Base-by-base conservation (phyloP, 2,888 invertebrate species). In the Dynastes hyllus region DNA sequence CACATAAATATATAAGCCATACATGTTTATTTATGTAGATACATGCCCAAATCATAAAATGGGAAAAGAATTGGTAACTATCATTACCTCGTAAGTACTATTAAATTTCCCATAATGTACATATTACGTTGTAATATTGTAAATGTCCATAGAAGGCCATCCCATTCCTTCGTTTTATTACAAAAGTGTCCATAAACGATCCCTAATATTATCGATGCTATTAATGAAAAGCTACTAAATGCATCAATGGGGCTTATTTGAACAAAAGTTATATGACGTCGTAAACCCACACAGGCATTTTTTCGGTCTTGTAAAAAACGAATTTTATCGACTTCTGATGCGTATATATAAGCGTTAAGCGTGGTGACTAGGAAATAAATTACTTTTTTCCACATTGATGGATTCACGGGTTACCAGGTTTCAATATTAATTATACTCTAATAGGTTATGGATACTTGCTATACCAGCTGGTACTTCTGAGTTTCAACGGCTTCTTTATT, bases 221-320 rank as follows among this genome's bases (percentile, higher is more conserved):
- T 63, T 63, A 63, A 63, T 63, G 63, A 63, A 63, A 63, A 63
- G 32, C 63, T 29, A 63, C 63, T 63, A 63, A 63, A 27, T 13
- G 63, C 63, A 32, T 63, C 63, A 29, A 32, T 32, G 63, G 9
- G 5, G 29, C 63, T 29, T 63, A 32, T 63, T 63, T n/a, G 13
- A 13, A 63, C 63, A 69, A 69, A 69, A 69, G 50, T 50, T 69
- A 69, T 69, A 69, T 29, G 69, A 29, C 69, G 11, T 50, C 69
- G 29, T 69, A 69, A 69, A 69, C 69, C 51, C 69, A 69, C 40
- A 2, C 45, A 45, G 16, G 29, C 16, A 16, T 58, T 58, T 69
- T 69, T 69, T 27, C 29, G 32, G 40, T 66, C 29, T 69, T 5
- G 51, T 40, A 69, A 40, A 69, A 69, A 51, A 51, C 69, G 50